Conservation (phyloP, 2,113 vertebrate species). For the Bothrops jararaca region DNA sequence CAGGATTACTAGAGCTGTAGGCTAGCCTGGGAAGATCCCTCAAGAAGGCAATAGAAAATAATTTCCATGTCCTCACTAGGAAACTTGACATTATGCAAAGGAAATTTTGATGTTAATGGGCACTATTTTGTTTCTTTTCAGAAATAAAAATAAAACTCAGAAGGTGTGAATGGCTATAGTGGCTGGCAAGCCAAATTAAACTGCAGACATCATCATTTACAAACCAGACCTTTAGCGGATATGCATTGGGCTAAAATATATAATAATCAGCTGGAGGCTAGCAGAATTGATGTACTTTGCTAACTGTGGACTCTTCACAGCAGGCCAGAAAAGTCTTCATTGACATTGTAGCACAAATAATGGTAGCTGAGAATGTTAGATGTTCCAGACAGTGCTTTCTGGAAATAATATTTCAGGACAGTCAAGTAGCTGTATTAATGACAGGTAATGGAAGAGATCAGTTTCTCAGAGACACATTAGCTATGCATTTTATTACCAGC, state of each 20-base stretch:
- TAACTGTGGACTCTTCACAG: background rate
- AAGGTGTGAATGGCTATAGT: background rate
- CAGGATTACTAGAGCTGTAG: background rate
- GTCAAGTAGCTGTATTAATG: background rate
- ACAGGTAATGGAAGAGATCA: background rate
- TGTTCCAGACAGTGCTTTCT: constrained; percentile 1
- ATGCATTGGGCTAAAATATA: background rate
- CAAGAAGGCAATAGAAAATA: background rate
- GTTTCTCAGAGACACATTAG: background rate
- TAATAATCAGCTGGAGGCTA: background rate
- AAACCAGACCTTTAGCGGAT: background rate
- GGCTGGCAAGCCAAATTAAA: background rate
- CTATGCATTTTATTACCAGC: background rate
- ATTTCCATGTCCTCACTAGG: background rate
- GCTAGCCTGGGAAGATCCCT: background rate
- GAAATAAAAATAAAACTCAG: background rate
- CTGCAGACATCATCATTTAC: background rate
- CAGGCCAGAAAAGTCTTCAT: background rate
- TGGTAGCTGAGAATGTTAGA: background rate
- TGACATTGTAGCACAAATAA: background rate
- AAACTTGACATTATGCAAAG: background rate
- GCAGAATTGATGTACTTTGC: background rate
- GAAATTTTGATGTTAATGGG: background rate
- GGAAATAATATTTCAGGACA: constrained; percentile 6
- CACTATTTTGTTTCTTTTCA: background rate